These are phyloP conservation scores for Cryptoleucopteryx plumbea DNA, from an alignment of 2,113 vertebrate species.

Conservation along the genomic window DNA sequence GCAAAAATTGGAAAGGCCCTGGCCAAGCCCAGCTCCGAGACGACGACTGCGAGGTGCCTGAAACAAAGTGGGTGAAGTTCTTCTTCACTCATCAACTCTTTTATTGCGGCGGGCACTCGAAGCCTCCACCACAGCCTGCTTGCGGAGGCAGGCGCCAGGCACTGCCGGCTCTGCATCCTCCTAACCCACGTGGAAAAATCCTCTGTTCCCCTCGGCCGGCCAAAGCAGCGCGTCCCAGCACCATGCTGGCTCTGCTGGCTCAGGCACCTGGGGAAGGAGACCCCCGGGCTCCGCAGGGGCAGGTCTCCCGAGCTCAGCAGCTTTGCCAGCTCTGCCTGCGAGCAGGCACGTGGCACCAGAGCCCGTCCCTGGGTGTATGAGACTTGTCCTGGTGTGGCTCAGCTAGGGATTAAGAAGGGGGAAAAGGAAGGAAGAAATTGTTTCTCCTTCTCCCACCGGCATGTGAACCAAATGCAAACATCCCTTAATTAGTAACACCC, in stretches of 20 bases:
- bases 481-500: background rate
- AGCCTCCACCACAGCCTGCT: background rate
- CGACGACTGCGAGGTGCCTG: fast-evolving
- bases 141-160: background rate
- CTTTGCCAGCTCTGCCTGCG: background rate
- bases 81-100: background rate
- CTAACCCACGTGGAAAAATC: background rate
- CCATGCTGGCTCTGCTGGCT: background rate
- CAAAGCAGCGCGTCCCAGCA: background rate
- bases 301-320: background rate
- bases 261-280: background rate
- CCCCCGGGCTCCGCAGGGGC: fast-evolving
- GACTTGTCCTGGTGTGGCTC: background rate
- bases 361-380: fast-evolving
- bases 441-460: background rate
- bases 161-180: background rate
- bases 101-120: no score
- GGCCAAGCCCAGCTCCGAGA: background rate
- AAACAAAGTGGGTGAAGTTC: background rate
- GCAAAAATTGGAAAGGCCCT: background rate
- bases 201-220: fast-evolving
- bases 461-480: background rate
- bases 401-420: background rate
- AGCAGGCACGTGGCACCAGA: background rate
- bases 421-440: background rate